phyloP scores from a whole-genome alignment of 2,797 vertebrate species.

The Gobio occitaniae region DNA sequence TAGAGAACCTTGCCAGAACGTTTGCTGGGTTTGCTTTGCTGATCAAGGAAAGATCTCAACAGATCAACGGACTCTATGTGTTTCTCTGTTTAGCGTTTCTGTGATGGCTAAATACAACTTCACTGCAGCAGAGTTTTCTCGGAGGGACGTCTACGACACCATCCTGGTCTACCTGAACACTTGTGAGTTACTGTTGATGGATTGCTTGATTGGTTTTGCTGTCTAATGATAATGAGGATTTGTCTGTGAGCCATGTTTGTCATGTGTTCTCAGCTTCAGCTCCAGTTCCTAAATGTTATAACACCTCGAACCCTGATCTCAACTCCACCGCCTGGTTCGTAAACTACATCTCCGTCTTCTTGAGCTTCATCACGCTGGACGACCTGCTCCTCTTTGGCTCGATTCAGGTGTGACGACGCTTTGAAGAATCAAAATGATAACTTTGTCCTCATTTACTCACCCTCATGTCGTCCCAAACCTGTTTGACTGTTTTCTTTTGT shows the following conservation, averaged over 20 bases:
- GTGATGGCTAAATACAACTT: conserved; percentile 69
- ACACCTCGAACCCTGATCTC: conserved; percentile 62
- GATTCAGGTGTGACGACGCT: conserved; percentile 59
- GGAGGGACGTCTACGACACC: conserved; percentile 66
- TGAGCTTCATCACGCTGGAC: conserved; percentile 70
- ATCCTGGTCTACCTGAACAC: conserved; percentile 58
- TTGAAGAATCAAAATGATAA: neutral
- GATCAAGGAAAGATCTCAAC: neutral
- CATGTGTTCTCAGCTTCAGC: conserved; percentile 52
- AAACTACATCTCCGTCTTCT: conserved; percentile 75
- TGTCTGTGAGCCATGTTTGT: neutral
- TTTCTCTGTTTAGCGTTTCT: conserved; percentile 68
- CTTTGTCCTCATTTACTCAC: neutral
- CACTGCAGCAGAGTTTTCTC: conserved; percentile 61
- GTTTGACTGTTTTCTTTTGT: neutral
- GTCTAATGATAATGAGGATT: neutral
- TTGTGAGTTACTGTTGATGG: neutral
- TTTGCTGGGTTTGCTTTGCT: neutral
- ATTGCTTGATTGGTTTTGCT: neutral
- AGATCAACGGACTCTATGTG: neutral
- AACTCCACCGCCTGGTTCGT: conserved; percentile 82
- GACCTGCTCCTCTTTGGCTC: conserved; percentile 71
- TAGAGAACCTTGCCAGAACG: neutral
- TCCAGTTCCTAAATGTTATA: conserved; percentile 74
- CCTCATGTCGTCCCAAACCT: neutral